Evolutionary conservation across 2,888 invertebrate genomes (phyloP).

Genomic region (Romanomermis culicivorax): DNA sequence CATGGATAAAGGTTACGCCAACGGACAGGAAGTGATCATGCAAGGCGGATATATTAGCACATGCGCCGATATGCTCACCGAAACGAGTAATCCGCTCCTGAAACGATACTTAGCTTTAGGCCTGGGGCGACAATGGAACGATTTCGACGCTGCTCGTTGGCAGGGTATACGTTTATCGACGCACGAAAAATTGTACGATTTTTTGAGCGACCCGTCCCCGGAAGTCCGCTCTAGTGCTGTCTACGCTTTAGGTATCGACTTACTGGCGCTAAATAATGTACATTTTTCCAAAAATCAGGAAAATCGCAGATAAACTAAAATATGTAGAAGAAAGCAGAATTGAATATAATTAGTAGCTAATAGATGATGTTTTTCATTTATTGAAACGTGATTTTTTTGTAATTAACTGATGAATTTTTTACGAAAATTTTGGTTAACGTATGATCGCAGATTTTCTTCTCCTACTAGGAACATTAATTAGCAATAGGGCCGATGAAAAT

Average conservation of each 20-base stretch:
- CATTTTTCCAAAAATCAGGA: too few species aligned
- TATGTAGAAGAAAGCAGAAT: too few species aligned
- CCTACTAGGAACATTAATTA: slow-evolving; percentile 11
- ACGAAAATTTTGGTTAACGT: too few species aligned
- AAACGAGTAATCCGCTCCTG: slow-evolving; percentile 39
- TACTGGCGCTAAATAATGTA: slow-evolving; percentile 16
- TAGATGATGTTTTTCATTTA: too few species aligned
- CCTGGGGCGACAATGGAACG: slow-evolving; percentile 69
- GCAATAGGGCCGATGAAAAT: slow-evolving; percentile 21
- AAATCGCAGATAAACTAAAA: too few species aligned
- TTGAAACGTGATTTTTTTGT: too few species aligned
- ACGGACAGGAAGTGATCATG: slow-evolving; percentile 49
- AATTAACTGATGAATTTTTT: too few species aligned
- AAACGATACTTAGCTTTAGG: slow-evolving; percentile 65
- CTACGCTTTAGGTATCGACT: slow-evolving; percentile 83
- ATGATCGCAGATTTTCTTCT: neutral
- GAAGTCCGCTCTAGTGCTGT: slow-evolving; percentile 84
- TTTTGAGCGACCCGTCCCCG: slow-evolving; percentile 57
- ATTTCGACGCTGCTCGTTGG: slow-evolving; percentile 55
- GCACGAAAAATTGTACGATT: slow-evolving; percentile 70
- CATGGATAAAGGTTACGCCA: slow-evolving; percentile 50
- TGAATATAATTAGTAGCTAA: too few species aligned
- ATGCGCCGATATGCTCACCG: slow-evolving; percentile 67
- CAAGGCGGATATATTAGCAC: slow-evolving; percentile 65
- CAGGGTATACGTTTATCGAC: slow-evolving; percentile 81